These are phyloP conservation scores for Prionailurus viverrinus DNA, from an alignment of 2,113 vertebrate species.

Conservation along the genomic window DNA sequence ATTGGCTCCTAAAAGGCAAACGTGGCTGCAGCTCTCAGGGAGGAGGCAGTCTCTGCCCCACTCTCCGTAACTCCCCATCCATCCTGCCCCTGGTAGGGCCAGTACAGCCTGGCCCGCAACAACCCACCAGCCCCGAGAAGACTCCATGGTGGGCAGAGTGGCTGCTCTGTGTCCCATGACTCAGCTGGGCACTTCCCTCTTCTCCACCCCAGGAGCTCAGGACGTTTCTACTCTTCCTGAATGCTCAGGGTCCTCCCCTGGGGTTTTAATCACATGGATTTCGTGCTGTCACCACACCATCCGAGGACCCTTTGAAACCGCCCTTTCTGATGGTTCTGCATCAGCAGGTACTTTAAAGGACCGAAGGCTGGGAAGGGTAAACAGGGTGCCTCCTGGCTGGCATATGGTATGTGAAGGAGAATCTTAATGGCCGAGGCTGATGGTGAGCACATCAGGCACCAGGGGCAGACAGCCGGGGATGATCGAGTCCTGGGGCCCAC, in stretches of 20 bases:
- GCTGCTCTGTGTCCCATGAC: neutral
- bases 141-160: neutral
- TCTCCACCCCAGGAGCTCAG: neutral
- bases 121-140: neutral
- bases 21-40: neutral
- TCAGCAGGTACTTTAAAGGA: neutral
- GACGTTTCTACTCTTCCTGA: neutral
- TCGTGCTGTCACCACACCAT: neutral
- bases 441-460: neutral
- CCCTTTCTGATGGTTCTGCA: neutral
- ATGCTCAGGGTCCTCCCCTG: neutral
- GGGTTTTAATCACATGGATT: neutral
- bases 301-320: neutral
- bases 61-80: neutral
- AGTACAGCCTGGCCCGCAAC: neutral
- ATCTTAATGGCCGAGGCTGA: neutral
- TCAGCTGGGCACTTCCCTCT: neutral
- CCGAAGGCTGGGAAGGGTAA: neutral
- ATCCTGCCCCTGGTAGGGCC: neutral
- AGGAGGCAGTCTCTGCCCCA: neutral
- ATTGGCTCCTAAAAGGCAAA: neutral
- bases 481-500: neutral
- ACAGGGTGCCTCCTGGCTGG: neutral
- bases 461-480: neutral
- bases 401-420: neutral